Evolutionary conservation across 2,888 invertebrate species (phyloP).

Genomic region (Lycia hirtaria): DNA sequence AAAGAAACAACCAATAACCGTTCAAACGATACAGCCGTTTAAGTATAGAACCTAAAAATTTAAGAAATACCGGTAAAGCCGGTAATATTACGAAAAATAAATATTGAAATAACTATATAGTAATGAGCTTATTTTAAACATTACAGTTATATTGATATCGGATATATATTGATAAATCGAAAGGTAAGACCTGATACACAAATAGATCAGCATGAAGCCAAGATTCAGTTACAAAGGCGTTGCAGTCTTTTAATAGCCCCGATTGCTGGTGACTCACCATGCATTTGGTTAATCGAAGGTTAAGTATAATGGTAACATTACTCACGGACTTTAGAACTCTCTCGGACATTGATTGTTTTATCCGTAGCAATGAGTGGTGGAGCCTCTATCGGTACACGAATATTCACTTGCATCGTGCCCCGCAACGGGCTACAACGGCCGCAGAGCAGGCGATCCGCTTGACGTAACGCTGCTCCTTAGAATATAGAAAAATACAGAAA

Average conservation of each 20-base stretch:
- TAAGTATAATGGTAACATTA: slow-evolving; percentile 49
- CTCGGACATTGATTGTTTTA: neutral
- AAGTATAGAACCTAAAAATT: too few species aligned
- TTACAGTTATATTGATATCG: slow-evolving; percentile 25
- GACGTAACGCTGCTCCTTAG: too few species aligned
- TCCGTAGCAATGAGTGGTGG: neutral
- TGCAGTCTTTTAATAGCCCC: slow-evolving; percentile 68
- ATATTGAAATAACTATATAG: neutral
- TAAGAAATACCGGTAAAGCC: too few species aligned
- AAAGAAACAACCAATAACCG: too few species aligned
- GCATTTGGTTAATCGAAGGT: slow-evolving; percentile 78
- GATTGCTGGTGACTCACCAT: slow-evolving; percentile 68
- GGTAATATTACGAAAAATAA: too few species aligned
- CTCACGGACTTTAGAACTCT: slow-evolving; percentile 31
- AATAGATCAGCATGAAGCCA: slow-evolving; percentile 67
- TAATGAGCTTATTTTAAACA: neutral
- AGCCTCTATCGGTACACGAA: neutral
- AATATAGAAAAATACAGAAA: too few species aligned
- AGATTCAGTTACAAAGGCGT: slow-evolving; percentile 70
- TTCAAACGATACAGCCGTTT: too few species aligned
- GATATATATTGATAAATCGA: slow-evolving; percentile 43
- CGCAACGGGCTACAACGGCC: too few species aligned
- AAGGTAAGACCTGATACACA: slow-evolving; percentile 50
- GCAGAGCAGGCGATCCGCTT: too few species aligned
- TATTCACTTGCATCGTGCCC: too few species aligned